phyloP scores from a whole-genome alignment of 2,888 invertebrate species.

The Drosophila testacea region DNA sequence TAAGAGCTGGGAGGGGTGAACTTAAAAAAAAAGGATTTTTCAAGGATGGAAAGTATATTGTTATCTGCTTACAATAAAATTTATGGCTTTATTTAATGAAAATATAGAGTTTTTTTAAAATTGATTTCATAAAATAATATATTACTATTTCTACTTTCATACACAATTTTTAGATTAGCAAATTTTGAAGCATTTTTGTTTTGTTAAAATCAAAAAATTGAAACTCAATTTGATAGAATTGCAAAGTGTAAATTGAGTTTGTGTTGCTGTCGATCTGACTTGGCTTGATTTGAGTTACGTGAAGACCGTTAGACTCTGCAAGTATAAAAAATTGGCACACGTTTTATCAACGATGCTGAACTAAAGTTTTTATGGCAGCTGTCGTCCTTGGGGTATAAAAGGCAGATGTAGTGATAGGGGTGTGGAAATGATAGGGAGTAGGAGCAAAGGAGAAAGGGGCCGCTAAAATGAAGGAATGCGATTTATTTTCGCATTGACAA shows the following conservation, averaged over 20 bases:
- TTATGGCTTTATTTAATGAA: too few species aligned
- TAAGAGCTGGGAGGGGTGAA: too few species aligned
- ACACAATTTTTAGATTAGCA: too few species aligned
- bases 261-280: conserved; percentile 33
- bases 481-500: conserved; percentile 83
- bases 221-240: conserved; percentile 17
- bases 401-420: background rate
- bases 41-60: too few species aligned
- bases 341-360: conserved; percentile 73
- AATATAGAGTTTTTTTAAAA: too few species aligned
- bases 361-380: conserved; percentile 79
- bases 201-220: background rate
- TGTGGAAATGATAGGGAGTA: background rate
- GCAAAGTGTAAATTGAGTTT: conserved; percentile 49
- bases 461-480: conserved; percentile 76
- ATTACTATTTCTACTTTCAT: too few species aligned
- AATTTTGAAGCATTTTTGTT: background rate
- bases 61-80: too few species aligned
- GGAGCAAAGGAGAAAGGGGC: background rate
- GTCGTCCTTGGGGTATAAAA: conserved; percentile 71
- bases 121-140: too few species aligned
- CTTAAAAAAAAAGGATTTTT: too few species aligned
- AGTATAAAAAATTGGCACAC: conserved; percentile 73
- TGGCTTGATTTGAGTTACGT: conserved; percentile 40
- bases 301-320: conserved; percentile 18